Conservation (phyloP, 1,140 invertebrate species). For the Daktulosphaira vitifoliae region DNA sequence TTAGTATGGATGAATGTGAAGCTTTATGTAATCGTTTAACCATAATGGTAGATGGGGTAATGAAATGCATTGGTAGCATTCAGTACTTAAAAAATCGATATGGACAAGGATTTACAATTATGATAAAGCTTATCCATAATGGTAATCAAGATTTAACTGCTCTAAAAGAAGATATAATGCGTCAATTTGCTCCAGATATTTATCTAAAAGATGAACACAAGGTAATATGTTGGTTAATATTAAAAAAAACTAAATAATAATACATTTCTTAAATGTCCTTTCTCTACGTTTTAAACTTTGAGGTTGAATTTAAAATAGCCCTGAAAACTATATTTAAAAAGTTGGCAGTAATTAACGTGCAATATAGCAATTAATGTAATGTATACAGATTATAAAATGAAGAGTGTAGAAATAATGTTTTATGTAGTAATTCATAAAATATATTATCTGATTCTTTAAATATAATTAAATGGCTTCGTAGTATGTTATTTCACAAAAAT, state of each 20-base stretch:
- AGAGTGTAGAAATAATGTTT: too few relatives aligned
- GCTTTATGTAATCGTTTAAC: constrained; percentile 50
- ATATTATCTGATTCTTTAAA: too few relatives aligned
- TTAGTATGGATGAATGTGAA: constrained; percentile 59
- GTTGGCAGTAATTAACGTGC: too few relatives aligned
- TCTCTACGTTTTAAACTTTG: neutral
- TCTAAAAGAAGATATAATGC: neutral
- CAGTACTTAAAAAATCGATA: constrained; percentile 64
- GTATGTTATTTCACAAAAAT: too few relatives aligned
- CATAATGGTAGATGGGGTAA: constrained; percentile 55
- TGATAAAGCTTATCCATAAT: constrained; percentile 43
- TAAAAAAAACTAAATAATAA: neutral
- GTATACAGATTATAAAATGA: neutral
- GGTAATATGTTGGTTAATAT: neutral
- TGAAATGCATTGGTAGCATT: constrained; percentile 56
- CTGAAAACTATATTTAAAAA: too few relatives aligned
- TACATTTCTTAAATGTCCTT: neutral
- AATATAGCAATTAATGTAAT: neutral
- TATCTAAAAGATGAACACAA: neutral
- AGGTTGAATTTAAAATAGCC: neutral
- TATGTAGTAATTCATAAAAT: too few relatives aligned
- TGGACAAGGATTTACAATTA: constrained; percentile 66
- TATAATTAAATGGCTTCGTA: too few relatives aligned
- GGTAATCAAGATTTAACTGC: neutral
- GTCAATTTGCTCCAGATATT: neutral